A percentile compares a stretch with the other conserved stretches of the same genome.
These are phyloP conservation scores for Leptarthrus brevirostris DNA, from an alignment of 2,888 invertebrate genomes.

Conservation along the genomic window DNA sequence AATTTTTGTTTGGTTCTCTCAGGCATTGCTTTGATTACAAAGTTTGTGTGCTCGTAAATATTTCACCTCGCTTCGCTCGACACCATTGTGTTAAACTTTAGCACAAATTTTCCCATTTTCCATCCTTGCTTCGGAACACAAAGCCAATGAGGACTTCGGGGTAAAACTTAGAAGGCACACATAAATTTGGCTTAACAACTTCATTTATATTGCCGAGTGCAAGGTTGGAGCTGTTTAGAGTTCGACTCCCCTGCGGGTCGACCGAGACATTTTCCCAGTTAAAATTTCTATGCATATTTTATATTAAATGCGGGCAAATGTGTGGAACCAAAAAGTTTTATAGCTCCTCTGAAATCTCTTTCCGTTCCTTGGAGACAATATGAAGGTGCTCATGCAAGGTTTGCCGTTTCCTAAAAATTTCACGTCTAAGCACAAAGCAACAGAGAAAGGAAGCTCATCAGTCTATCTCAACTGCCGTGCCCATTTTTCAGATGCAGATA, in stretches of 20 bases:
- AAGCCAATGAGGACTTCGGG: neutral
- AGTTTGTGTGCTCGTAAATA: neutral
- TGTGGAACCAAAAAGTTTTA: neutral
- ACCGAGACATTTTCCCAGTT: neutral
- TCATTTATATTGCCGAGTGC: slow-evolving; percentile 19
- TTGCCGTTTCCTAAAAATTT: neutral
- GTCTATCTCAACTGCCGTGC: neutral
- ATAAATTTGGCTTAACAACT: slow-evolving; percentile 17
- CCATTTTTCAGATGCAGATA: neutral
- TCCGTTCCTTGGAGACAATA: neutral
- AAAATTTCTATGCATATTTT: neutral
- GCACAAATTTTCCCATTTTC: neutral
- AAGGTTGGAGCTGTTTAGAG: neutral
- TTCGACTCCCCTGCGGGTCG: neutral
- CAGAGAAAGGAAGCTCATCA: neutral
- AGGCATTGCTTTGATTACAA: neutral
- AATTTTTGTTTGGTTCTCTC: too few relatives aligned
- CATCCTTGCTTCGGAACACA: neutral
- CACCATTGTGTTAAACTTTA: neutral
- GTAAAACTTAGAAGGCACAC: neutral
- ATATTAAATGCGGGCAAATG: neutral
- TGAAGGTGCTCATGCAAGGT: neutral
- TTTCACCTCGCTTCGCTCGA: neutral
- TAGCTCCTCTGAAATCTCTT: neutral
- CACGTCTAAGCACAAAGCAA: neutral